phyloP scores from a whole-genome alignment of 1,140 invertebrate species.

The Ceratosolen fusciceps region DNA sequence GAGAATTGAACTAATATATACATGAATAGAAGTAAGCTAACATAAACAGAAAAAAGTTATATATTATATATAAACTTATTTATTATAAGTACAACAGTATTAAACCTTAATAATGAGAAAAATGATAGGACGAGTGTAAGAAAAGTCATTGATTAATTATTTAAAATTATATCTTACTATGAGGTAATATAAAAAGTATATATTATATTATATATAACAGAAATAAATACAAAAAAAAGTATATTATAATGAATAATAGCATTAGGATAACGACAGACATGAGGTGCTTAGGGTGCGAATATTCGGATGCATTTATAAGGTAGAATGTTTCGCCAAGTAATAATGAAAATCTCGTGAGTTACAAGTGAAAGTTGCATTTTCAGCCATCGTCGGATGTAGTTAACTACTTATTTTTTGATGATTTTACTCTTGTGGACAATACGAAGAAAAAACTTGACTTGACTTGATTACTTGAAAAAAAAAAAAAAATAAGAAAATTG shows the following conservation, averaged over 20 bases:
- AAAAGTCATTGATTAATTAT: conserved; percentile 45
- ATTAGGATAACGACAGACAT: conserved; percentile 17
- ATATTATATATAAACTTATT: conserved; percentile 56
- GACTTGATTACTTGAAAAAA: too few relatives aligned
- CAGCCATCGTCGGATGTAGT: background rate
- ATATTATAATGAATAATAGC: conserved; percentile 41
- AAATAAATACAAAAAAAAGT: conserved; percentile 49
- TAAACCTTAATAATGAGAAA: conserved; percentile 60
- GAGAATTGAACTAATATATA: conserved; percentile 38
- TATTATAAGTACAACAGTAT: conserved; percentile 66
- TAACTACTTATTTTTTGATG: background rate
- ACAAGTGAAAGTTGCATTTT: background rate
- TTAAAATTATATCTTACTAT: conserved; percentile 47
- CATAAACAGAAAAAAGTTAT: conserved; percentile 56
- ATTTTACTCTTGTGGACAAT: background rate
- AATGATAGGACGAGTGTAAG: conserved; percentile 15
- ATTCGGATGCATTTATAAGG: background rate
- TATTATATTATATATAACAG: conserved; percentile 48
- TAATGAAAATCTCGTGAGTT: conserved; percentile 1
- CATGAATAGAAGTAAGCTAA: conserved; percentile 41
- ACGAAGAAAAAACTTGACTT: background rate
- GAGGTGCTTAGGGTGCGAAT: background rate
- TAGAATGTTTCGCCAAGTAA: background rate
- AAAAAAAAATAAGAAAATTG: too few relatives aligned
- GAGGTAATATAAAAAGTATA: conserved; percentile 45